A percentile compares a stretch with the other conserved stretches of the same genome.
Conservation (phyloP, 2,797 vertebrate genomes). For the Buphagus erythrorhynchus region DNA sequence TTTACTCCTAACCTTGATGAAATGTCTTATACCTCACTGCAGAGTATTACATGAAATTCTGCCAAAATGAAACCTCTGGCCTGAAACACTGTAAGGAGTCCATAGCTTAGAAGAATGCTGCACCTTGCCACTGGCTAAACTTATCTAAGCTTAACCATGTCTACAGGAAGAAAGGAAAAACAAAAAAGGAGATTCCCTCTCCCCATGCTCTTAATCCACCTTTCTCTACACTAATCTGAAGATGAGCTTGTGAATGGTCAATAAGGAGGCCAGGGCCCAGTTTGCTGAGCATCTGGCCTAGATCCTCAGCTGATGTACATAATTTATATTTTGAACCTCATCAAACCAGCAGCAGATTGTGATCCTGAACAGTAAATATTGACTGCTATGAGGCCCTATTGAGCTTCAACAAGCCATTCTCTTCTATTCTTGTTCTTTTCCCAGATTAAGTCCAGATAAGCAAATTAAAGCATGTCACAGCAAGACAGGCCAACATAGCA, state of each 20-base stretch:
- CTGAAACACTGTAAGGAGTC: conserved; percentile 2
- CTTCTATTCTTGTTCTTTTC: background rate
- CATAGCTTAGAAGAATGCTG: conserved; percentile 22
- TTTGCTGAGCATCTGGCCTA: conserved; percentile 42
- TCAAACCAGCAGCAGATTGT: background rate
- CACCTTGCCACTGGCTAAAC: background rate
- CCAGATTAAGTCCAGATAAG: background rate
- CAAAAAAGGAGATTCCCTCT: background rate
- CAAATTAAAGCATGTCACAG: background rate
- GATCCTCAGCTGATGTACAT: background rate
- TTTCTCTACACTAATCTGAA: conserved; percentile 47
- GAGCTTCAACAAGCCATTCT: conserved; percentile 16
- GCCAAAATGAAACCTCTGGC: conserved; percentile 12
- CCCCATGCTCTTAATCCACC: background rate
- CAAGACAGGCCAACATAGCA: background rate
- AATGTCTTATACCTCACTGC: background rate
- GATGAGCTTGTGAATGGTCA: conserved; percentile 47
- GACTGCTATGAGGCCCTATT: conserved; percentile 22
- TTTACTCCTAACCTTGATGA: conserved; percentile 23
- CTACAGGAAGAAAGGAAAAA: conserved; percentile 30
- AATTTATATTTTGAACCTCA: background rate
- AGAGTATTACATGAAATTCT: background rate
- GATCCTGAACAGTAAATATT: background rate
- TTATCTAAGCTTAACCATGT: background rate
- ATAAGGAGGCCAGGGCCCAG: conserved; percentile 26